Base-by-base conservation (phyloP, 2,888 invertebrate genomes). In the Periphyllus acericola region DNA sequence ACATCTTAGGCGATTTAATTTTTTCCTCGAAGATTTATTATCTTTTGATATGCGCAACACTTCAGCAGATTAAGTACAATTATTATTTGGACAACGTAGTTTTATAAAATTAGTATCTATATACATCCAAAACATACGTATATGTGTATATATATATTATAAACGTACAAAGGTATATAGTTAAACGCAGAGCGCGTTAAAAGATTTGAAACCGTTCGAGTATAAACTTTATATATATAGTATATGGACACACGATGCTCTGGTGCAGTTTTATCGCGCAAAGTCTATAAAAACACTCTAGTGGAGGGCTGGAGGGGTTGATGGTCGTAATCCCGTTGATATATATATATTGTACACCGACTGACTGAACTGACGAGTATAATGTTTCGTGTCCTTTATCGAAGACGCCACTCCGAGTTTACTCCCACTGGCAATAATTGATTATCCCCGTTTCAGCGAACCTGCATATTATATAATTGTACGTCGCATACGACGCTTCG, bases 371-470 rank as follows among this genome's bases (percentile, higher is more conserved):
- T 25, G 40, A 14, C 68, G 29, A 81, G 36, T 29, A 29, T 68
- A 46, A 46, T 5, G 46, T 52, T 74, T 55, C 21, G 71, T 55
- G 34, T 55, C n/a, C 19, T 83, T 74, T 83, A 55, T 83, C 74
- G 83, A 83, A 83, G 72, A 72, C 72, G 55, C 36, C 40, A 40
- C 40, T 80, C 66, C 29, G 66, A 66, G 66, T 66, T 80, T 21
- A 66, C 80, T 66, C n/a, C 66, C 40, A 6, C 29, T 40, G 19
- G 9, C 66, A 80, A 66, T 66, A 80, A 66, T 80, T 40, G 80
- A 80, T 80, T 40, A 72, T 66, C 11, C 29, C 66, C 66, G 21
- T 66, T 36, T n/a, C n/a, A 21, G 40, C 36, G 40, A 66, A 80
- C 40, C 25, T 68, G 25, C 68, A 11, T 46, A 3, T 8, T 40